phyloP scores from a whole-genome alignment of 1,140 invertebrate genomes.

The Nasonia giraulti region DNA sequence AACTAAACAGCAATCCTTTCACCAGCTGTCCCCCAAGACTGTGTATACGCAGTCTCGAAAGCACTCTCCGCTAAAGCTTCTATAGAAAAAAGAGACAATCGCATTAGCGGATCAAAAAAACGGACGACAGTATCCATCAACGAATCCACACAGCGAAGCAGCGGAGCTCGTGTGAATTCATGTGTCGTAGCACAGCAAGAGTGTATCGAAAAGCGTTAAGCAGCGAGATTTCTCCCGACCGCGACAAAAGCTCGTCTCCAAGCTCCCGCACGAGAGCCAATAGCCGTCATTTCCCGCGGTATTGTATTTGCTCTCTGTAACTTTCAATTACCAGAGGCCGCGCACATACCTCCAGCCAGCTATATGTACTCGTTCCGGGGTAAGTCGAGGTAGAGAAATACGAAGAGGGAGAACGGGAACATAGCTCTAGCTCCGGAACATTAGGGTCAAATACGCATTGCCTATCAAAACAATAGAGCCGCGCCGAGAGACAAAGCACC shows the following conservation, averaged over 20 bases:
- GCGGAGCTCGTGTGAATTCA: too few species aligned
- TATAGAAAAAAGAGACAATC: not conserved
- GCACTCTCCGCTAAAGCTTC: not conserved
- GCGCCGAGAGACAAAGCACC: not conserved
- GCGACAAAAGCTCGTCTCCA: not conserved
- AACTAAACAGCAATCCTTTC: not conserved
- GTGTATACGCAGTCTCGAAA: not conserved
- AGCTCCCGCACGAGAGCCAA: not conserved
- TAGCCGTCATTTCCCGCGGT: not conserved
- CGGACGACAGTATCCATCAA: too few species aligned
- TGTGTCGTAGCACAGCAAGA: too few species aligned
- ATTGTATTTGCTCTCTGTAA: constrained; percentile 9
- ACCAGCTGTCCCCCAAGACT: not conserved
- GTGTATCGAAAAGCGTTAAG: not conserved
- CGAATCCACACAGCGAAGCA: too few species aligned
- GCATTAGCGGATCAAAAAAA: too few species aligned
- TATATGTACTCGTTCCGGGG: not conserved
- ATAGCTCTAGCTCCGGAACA: not conserved
- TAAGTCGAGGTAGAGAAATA: not conserved
- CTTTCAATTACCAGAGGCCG: constrained; percentile 2
- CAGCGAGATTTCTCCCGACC: not conserved
- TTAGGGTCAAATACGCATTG: not conserved
- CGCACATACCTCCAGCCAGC: too few species aligned
- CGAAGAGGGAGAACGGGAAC: not conserved
- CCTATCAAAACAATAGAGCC: constrained; percentile 1